These are phyloP conservation scores for Drosophila borborema DNA, from an alignment of 2,888 invertebrate genomes.

Conservation along the genomic window DNA sequence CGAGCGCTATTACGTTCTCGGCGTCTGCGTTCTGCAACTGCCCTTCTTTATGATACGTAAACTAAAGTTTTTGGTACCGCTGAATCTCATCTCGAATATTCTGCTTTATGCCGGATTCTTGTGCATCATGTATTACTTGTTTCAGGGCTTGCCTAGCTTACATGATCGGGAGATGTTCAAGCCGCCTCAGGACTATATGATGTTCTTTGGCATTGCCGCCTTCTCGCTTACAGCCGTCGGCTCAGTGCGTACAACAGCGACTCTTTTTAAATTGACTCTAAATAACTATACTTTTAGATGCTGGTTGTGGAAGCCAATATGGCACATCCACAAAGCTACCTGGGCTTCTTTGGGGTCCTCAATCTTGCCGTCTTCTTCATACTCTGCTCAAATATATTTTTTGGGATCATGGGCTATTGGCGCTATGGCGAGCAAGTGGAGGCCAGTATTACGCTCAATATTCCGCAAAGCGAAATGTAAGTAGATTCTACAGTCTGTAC, in stretches of 20 bases:
- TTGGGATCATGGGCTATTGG: slow-evolving; percentile 96
- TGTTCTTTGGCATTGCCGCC: slow-evolving; percentile 95
- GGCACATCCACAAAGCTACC: slow-evolving; percentile 94
- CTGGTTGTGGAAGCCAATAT: slow-evolving; percentile 98
- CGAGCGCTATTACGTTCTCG: slow-evolving; percentile 85
- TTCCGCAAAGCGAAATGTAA: slow-evolving; percentile 90
- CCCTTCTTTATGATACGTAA: slow-evolving; percentile 90
- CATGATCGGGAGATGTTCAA: slow-evolving; percentile 84
- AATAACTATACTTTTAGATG: slow-evolving; percentile 87
- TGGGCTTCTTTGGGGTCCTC: slow-evolving; percentile 94
- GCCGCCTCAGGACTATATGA: slow-evolving; percentile 87
- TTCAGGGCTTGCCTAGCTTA: slow-evolving; percentile 87
- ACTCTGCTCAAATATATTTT: slow-evolving; percentile 90
- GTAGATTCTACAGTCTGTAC: slow-evolving; percentile 61
- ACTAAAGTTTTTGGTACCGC: slow-evolving; percentile 93
- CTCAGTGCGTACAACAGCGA: slow-evolving; percentile 87
- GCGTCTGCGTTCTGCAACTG: slow-evolving; percentile 89
- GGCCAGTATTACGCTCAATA: slow-evolving; percentile 94
- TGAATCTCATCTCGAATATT: slow-evolving; percentile 93
- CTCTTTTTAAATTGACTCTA: neutral
- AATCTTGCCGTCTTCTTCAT: slow-evolving; percentile 94
- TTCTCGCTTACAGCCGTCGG: slow-evolving; percentile 94
- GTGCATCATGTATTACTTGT: slow-evolving; percentile 89
- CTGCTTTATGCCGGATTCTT: slow-evolving; percentile 88
- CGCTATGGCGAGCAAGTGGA: slow-evolving; percentile 90